A percentile compares a stretch with the other conserved stretches of the same genome.
These are phyloP conservation scores for Thamnaconus septentrionalis DNA, from an alignment of 2,113 vertebrate species.

Conservation along the genomic window DNA sequence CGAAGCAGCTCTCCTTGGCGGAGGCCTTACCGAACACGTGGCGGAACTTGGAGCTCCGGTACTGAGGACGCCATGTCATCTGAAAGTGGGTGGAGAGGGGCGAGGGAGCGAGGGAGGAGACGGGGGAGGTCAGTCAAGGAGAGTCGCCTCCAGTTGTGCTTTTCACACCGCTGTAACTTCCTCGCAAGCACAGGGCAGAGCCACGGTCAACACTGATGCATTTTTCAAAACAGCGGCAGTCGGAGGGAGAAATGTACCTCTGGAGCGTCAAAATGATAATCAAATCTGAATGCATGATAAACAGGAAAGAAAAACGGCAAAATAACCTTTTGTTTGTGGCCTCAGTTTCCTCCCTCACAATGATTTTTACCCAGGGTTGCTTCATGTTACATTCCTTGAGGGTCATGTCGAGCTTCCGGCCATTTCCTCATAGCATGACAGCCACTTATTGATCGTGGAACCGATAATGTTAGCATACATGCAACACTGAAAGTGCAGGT, in stretches of 20 bases:
- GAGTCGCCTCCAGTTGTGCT: slow-evolving; percentile 18
- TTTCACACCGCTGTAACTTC: slow-evolving; percentile 8
- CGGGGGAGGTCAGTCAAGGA: slow-evolving; percentile 31
- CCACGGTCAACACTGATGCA: neutral
- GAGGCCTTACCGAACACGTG: slow-evolving; percentile 91
- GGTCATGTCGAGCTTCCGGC: too few relatives aligned
- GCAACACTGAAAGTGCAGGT: too few relatives aligned
- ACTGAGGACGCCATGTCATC: slow-evolving; percentile 96
- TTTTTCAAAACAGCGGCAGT: neutral
- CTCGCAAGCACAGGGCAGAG: neutral
- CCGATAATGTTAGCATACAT: too few relatives aligned
- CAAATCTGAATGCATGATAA: too few relatives aligned
- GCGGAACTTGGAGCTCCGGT: slow-evolving; percentile 92
- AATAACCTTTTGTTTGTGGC: too few relatives aligned
- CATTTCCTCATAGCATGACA: too few relatives aligned
- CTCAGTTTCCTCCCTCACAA: too few relatives aligned
- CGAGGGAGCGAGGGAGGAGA: neutral
- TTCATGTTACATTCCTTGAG: too few relatives aligned
- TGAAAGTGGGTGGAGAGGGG: slow-evolving; percentile 46
- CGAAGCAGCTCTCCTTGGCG: slow-evolving; percentile 89
- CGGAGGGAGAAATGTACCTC: neutral
- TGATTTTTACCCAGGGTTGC: too few relatives aligned
- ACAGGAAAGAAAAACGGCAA: too few relatives aligned
- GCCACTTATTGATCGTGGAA: too few relatives aligned
- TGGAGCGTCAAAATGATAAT: too few relatives aligned